These are phyloP conservation scores for Alces alces DNA, from an alignment of 2,113 vertebrate genomes.

Conservation along the genomic window DNA sequence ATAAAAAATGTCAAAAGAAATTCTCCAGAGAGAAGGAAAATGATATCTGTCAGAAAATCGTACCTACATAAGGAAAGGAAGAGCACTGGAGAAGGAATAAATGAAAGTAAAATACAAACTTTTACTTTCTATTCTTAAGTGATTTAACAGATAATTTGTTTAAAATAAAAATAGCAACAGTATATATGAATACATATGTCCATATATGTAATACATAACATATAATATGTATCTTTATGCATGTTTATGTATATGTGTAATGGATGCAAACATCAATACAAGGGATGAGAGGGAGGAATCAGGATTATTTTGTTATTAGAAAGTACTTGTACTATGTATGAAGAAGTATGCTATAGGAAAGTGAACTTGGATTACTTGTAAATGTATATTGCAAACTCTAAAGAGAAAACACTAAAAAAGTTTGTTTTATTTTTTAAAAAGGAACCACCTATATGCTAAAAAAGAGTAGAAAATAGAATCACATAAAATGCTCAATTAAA, in stretches of 20 bases:
- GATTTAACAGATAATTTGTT: background rate
- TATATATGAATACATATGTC: background rate
- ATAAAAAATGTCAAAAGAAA: background rate
- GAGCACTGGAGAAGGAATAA: background rate
- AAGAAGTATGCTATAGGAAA: background rate
- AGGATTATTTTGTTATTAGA: background rate
- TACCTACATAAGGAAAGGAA: background rate
- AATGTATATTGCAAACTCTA: background rate
- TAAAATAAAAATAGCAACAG: background rate
- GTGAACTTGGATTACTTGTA: background rate
- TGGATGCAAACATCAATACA: background rate
- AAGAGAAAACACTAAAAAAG: background rate
- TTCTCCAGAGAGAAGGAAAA: background rate
- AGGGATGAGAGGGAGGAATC: background rate
- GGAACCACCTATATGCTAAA: background rate
- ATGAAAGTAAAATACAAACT: background rate
- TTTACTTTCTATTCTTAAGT: background rate
- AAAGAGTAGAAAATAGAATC: background rate
- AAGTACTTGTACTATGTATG: background rate
- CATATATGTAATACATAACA: background rate
- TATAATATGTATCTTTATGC: background rate
- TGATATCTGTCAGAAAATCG: background rate
- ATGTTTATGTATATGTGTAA: background rate
- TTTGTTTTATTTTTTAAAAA: background rate
- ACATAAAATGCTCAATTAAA: background rate